A percentile compares a stretch with the other conserved stretches of the same genome.
Evolutionary conservation across 2,113 vertebrate species (phyloP).

Genomic region (Dicerorhinus sumatrensis): DNA sequence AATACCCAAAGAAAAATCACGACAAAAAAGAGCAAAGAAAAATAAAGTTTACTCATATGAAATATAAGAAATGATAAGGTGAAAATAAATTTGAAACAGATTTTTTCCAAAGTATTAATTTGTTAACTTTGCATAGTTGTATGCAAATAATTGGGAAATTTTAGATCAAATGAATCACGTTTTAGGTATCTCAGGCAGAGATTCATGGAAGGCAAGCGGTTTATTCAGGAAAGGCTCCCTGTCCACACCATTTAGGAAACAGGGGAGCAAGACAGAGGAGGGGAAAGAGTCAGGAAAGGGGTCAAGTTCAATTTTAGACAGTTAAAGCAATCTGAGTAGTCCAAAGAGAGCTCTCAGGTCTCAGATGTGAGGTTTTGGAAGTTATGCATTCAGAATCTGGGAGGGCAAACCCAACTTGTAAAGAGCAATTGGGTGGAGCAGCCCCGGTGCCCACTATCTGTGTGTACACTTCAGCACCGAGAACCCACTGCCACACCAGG

Average conservation of each 20-base stretch:
- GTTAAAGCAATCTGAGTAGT: too few relatives aligned
- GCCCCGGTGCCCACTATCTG: rapidly evolving
- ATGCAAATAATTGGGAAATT: background rate
- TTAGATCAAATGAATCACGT: background rate
- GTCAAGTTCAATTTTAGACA: background rate
- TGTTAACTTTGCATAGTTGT: background rate
- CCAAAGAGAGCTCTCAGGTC: background rate
- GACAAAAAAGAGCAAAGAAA: background rate
- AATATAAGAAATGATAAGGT: background rate
- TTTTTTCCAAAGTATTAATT: background rate
- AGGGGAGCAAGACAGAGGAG: background rate
- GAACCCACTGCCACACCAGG: background rate
- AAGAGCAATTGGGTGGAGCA: too few relatives aligned
- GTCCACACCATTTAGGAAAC: background rate
- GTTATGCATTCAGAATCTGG: background rate
- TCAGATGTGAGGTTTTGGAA: background rate
- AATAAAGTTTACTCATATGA: too few relatives aligned
- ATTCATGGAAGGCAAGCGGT: background rate
- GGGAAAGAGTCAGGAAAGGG: too few relatives aligned
- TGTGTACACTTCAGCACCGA: background rate
- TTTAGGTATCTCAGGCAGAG: background rate
- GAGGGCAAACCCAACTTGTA: background rate
- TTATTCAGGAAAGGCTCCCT: background rate
- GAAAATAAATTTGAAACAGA: background rate
- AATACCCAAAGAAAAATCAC: background rate